Conservation (phyloP, 2,888 invertebrate species). For the Neoaliturus tenellus region DNA sequence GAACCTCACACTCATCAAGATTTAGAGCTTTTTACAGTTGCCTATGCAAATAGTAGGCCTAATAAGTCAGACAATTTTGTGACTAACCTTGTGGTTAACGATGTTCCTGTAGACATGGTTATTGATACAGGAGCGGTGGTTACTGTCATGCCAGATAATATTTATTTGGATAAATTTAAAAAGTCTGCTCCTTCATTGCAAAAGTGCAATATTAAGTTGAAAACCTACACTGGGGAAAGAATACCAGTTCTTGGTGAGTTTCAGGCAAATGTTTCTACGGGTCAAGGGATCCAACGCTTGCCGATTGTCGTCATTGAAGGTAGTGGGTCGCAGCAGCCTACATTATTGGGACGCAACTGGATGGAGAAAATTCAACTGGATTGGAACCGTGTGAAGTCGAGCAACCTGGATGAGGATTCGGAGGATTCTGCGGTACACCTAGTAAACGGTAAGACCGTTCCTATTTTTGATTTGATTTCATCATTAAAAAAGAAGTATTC, state of each 20-base stretch:
- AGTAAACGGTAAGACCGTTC: slow-evolving; percentile 10
- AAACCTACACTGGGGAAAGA: slow-evolving; percentile 17
- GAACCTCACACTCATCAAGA: background rate
- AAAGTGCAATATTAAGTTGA: background rate
- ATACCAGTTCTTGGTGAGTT: slow-evolving; percentile 18
- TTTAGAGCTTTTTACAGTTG: background rate
- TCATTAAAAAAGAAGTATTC: slow-evolving; percentile 2
- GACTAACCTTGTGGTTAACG: background rate
- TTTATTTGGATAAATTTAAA: background rate
- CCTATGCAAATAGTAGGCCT: slow-evolving; percentile 3
- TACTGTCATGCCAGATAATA: background rate
- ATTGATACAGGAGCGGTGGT: background rate
- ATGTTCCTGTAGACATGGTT: background rate
- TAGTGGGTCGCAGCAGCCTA: background rate
- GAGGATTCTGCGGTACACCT: background rate
- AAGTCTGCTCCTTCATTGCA: background rate
- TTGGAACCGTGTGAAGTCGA: background rate
- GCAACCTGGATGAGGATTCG: background rate
- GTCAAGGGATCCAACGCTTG: background rate
- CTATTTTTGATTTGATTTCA: background rate
- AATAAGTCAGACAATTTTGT: background rate
- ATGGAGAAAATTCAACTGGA: background rate
- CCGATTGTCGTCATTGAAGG: background rate
- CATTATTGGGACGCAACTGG: slow-evolving; percentile 14
- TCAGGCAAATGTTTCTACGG: background rate